Evolutionary conservation across 30 jellyfish, hydroid and myxozoan genomes (phyloP).

Genomic region (Sanderia malayensis): DNA sequence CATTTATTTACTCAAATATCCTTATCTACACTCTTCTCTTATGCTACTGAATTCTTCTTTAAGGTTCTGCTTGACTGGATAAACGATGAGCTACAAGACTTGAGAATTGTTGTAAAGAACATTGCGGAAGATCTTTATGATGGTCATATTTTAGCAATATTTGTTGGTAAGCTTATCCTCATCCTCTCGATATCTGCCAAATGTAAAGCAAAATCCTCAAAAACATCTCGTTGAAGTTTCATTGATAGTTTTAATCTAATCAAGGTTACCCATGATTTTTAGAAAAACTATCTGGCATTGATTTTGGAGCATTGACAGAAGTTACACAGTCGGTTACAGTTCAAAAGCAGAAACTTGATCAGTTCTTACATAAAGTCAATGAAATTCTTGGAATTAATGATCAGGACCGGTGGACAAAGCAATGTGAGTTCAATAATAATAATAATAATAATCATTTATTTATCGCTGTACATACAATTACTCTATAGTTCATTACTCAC

Average conservation of each 20-base stretch:
- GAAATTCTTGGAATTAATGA: slow-evolving; percentile 79
- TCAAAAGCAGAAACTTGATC: slow-evolving; percentile 85
- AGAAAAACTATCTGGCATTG: slow-evolving; percentile 87
- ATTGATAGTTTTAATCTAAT: too few relatives aligned
- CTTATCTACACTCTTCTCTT: too few relatives aligned
- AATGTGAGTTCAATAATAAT: slow-evolving; percentile 50
- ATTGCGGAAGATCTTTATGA: slow-evolving; percentile 88
- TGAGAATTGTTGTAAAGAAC: slow-evolving; percentile 82
- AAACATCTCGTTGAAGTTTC: too few relatives aligned
- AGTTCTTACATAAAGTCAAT: slow-evolving; percentile 60
- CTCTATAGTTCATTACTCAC: too few relatives aligned
- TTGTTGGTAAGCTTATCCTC: slow-evolving; percentile 96
- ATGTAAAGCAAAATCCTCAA: too few relatives aligned
- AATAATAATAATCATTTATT: too few relatives aligned
- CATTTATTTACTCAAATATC: too few relatives aligned
- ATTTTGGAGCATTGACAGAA: slow-evolving; percentile 82
- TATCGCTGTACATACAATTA: too few relatives aligned
- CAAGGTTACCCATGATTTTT: too few relatives aligned
- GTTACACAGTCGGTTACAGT: slow-evolving; percentile 92
- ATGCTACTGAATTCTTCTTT: too few relatives aligned
- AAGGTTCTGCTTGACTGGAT: slow-evolving; percentile 90
- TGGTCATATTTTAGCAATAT: slow-evolving; percentile 85
- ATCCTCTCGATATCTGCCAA: too few relatives aligned
- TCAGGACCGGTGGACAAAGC: slow-evolving; percentile 46
- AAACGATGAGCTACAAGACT: slow-evolving; percentile 83